Evolutionary conservation across 2,797 vertebrate genomes (phyloP), one percentile per base, ranked within the genome.

Genomic region (Sebastes wilsoni): DNA sequence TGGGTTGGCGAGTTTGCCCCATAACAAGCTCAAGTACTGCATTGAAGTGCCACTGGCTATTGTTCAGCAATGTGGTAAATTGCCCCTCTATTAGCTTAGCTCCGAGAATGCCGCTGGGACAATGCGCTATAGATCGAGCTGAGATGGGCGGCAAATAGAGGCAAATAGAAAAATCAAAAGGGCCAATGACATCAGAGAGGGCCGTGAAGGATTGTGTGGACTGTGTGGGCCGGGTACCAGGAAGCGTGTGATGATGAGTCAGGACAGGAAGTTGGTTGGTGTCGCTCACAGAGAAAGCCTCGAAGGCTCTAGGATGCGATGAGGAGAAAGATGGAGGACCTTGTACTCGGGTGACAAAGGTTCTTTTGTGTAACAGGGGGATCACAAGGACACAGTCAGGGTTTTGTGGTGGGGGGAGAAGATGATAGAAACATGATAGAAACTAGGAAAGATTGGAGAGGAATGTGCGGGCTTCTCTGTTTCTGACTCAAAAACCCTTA

Each of bases 181-280:
- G 77, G 67, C 66, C 72, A 79, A 73, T 89, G 90, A 92, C 86
- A 89, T 90, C 82, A 92, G 72, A 75, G 72, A 71, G 73, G 72
- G 70, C 72, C 42, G 7, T 14, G 20, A 49, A 86, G 80, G 55
- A 60, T 66, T 80, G 77, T 66, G 68, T 79, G 62, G 87, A 91
- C 65, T 82, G 85, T 84, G 91, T 91, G 86, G 87, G 85, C 72
- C 13, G 80, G 66, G 84, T 81, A 89, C 38, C 80, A 91, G 88
- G 84, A 88, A 86, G 85, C 74, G 72, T 34, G 13, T 79, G 66
- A 88, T 80, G 66, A 87, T 93, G 93, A 95, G 83, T 95, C 94
- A 94, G 80, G 87, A 92, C 92, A 93, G 92, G 93, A 94, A 93
- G 93, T 85, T 83, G 78, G 34, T 86, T 71, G 56, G 72, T 87